Conservation (phyloP, 2,113 vertebrate genomes). For the Caranx melampygus region DNA sequence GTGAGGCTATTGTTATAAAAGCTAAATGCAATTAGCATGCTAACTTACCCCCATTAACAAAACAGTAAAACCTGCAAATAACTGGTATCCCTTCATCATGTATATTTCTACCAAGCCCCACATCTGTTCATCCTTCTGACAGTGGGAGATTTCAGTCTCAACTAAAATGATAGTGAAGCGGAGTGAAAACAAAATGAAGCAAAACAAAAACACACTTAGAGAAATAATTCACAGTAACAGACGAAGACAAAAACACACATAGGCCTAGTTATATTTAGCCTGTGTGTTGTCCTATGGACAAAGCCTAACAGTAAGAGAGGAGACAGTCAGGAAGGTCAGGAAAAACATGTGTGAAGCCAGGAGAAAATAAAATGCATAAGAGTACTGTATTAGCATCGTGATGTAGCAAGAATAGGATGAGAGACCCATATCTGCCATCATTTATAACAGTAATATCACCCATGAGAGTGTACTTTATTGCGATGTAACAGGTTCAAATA, state of each 20-base stretch:
- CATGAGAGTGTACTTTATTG: neutral
- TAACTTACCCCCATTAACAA: neutral
- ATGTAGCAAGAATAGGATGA: neutral
- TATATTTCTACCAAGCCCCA: neutral
- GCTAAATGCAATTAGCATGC: neutral
- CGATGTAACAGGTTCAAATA: neutral
- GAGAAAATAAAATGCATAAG: neutral
- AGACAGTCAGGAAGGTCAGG: neutral
- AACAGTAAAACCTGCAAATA: no score
- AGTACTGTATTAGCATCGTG: neutral
- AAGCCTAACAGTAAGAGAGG: neutral
- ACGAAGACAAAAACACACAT: no score
- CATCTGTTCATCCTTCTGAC: neutral
- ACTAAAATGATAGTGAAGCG: neutral
- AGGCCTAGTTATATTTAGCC: no score
- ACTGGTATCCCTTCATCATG: no score
- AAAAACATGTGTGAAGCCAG: neutral
- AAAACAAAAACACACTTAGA: neutral
- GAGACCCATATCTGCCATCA: neutral
- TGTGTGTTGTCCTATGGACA: no score
- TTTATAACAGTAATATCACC: neutral
- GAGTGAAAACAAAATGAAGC: no score
- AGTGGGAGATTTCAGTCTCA: neutral
- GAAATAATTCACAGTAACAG: no score
- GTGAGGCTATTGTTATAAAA: neutral